Base-by-base conservation (phyloP, 2,797 vertebrate genomes). In the Enteromius unitaeniatus region DNA sequence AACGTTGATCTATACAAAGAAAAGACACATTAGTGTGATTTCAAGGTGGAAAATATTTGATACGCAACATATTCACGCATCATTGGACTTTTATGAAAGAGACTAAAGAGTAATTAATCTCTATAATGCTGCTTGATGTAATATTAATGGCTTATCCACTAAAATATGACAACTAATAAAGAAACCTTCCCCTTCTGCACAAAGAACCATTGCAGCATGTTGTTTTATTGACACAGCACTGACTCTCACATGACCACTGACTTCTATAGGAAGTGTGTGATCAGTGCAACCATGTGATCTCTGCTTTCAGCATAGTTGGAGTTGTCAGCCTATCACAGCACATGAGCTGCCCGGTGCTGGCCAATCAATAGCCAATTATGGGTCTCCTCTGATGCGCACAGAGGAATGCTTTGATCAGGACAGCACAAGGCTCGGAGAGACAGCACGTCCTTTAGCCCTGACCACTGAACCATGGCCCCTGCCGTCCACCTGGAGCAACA, bases 351-450 rank as follows among this genome's bases (percentile, higher is more conserved):
- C 87, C 81, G 19, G 88, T 89, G 89, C 45, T 19, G 89, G 90
- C 90, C 87, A 93, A 96, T 97, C 95, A 93, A 96, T 96, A 95
- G 79, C 78, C 95, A 93, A 96, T 96, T 96, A 96, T 95, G 93
- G 93, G 92, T 92, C 92, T 93, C 91, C 93, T 92, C 89, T 88
- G 95, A 95, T 94, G 93, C 93, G 87, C 94, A 95, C 91, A 93
- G 92, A 87, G 88, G 91, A 93, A 92, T 0, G 88, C 96, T 96
- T 95, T 96, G 96, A 96, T 96, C 93, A 90, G 14, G 87, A 90
- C 93, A 91, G 90, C 87, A 88, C 91, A 92, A 93, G 92, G 92
- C 90, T 92, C 84, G 83, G 88, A 89, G 88, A 93, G 93, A 88
- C 53, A 78, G 92, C 90, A 87, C 91, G 92, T 92, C 90, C 73